phyloP scores from a whole-genome alignment of 2,888 invertebrate genomes.

The Macrophya annulata region DNA sequence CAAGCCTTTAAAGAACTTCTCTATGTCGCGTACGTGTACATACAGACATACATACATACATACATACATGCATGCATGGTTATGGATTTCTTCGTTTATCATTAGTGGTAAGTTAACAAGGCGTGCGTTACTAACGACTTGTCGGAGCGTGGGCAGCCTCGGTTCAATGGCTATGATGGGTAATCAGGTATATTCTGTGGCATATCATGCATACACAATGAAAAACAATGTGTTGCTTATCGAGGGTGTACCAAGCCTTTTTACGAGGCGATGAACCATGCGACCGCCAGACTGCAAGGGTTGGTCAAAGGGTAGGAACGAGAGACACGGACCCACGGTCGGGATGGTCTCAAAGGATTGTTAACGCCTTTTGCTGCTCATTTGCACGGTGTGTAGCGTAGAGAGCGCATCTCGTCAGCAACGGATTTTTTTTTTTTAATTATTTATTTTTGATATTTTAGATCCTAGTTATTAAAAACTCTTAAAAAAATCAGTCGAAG shows the following conservation, averaged over 20 bases:
- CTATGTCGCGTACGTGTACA: not conserved
- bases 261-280: conserved; percentile 64
- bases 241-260: conserved; percentile 61
- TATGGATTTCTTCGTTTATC: conserved; percentile 37
- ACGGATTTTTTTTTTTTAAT: not conserved
- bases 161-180: conserved; percentile 73
- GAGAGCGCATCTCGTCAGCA: conserved; percentile 6
- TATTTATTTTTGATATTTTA: conserved; percentile 5
- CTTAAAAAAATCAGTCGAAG: not conserved
- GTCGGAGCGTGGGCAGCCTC: conserved; percentile 71
- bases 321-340: conserved; percentile 50
- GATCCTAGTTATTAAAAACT: not conserved
- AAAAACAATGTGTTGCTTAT: conserved; percentile 55
- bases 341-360: conserved; percentile 52
- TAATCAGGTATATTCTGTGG: conserved; percentile 73
- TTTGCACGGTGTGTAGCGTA: conserved; percentile 8
- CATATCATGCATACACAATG: conserved; percentile 44
- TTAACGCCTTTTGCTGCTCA: conserved; percentile 51
- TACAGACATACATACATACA: too few relatives aligned
- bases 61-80: not conserved
- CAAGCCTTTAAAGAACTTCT: not conserved
- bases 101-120: conserved; percentile 62
- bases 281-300: conserved; percentile 50
- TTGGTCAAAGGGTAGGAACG: conserved; percentile 46
- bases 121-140: conserved; percentile 72